These are phyloP conservation scores for Heteractis magnifica DNA, from an alignment of 92 coral and sea anemone species.

Conservation along the genomic window DNA sequence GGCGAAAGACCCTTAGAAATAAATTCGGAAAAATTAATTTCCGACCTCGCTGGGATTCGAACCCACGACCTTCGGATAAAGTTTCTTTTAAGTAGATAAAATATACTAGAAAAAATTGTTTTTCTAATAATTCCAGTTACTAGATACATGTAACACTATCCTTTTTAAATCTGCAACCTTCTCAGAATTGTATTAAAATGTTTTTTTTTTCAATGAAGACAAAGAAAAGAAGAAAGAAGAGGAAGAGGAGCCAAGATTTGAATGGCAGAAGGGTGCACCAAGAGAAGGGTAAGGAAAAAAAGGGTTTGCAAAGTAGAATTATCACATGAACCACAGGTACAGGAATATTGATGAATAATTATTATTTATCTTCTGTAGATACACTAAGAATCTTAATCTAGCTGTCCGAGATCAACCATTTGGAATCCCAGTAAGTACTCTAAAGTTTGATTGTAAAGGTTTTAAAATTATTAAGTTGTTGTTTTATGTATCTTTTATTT, in stretches of 20 bases:
- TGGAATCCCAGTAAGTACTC: slow-evolving; percentile 92
- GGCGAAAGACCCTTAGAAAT: too few species aligned
- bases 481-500: too few species aligned
- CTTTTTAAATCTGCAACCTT: too few species aligned
- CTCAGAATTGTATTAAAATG: neutral
- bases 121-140: too few species aligned
- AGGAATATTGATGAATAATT: neutral
- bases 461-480: too few species aligned
- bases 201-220: slow-evolving; percentile 15
- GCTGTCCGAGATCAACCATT: slow-evolving; percentile 93
- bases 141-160: too few species aligned
- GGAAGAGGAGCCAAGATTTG: slow-evolving; percentile 94
- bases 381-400: slow-evolving; percentile 84
- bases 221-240: slow-evolving; percentile 50
- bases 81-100: too few species aligned
- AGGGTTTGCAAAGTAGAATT: neutral
- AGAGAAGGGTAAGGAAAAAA: slow-evolving; percentile 76
- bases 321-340: neutral
- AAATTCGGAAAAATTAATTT: too few species aligned
- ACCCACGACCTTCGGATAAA: too few species aligned
- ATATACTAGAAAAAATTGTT: too few species aligned
- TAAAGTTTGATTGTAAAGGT: neutral
- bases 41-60: too few species aligned
- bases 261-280: slow-evolving; percentile 98
- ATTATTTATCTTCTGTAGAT: slow-evolving; percentile 37